Evolutionary conservation across 2,888 invertebrate species (phyloP).

Genomic region (Anarsia innoxiella): DNA sequence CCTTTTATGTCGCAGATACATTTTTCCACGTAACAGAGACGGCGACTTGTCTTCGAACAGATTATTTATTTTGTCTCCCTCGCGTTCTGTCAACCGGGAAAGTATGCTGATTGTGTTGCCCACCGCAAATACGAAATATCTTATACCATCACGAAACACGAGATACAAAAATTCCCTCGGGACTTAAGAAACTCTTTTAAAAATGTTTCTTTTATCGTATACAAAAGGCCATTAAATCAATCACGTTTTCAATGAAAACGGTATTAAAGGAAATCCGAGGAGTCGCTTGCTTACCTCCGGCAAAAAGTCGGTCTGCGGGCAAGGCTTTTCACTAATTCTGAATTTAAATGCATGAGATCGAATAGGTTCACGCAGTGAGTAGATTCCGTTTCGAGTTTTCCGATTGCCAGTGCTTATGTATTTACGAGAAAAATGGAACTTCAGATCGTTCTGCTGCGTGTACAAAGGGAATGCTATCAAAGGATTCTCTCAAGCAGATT

Average conservation of each 20-base stretch:
- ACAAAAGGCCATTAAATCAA: slow-evolving; percentile 56
- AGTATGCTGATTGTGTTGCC: slow-evolving; percentile 44
- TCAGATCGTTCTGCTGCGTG: slow-evolving; percentile 40
- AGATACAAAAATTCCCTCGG: slow-evolving; percentile 11
- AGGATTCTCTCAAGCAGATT: slow-evolving; percentile 42
- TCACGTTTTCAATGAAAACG: slow-evolving; percentile 58
- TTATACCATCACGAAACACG: slow-evolving; percentile 7
- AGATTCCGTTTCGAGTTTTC: slow-evolving; percentile 50
- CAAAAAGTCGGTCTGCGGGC: slow-evolving; percentile 55
- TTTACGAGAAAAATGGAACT: slow-evolving; percentile 57
- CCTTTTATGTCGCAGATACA: slow-evolving; percentile 64
- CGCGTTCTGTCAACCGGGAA: slow-evolving; percentile 38
- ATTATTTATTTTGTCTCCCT: slow-evolving; percentile 61
- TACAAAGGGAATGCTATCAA: slow-evolving; percentile 48
- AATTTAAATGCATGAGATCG: slow-evolving; percentile 75
- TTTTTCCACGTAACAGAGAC: slow-evolving; percentile 49
- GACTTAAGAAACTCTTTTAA: slow-evolving; percentile 10
- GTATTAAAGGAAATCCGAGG: slow-evolving; percentile 49
- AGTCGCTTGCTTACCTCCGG: slow-evolving; percentile 52
- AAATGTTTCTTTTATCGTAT: slow-evolving; percentile 22
- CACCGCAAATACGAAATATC: slow-evolving; percentile 28
- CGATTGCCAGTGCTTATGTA: slow-evolving; percentile 65
- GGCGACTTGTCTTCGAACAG: slow-evolving; percentile 49
- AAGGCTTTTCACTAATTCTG: slow-evolving; percentile 68
- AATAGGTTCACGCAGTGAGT: slow-evolving; percentile 61